Evolutionary conservation across 1,140 invertebrate genomes (phyloP).

Genomic region (Lepidurus arcticus): DNA sequence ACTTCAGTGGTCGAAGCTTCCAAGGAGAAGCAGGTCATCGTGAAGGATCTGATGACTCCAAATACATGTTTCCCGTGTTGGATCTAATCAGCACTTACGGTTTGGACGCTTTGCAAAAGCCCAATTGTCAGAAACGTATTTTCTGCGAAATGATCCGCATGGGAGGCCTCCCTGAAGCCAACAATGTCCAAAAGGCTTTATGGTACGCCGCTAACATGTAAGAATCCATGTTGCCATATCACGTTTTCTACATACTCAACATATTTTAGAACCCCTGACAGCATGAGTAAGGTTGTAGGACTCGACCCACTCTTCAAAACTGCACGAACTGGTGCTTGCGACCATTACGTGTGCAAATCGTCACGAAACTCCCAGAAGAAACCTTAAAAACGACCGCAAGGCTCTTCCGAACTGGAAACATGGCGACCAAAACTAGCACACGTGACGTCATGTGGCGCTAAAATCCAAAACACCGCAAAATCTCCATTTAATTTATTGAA

Average conservation of each 20-base stretch:
- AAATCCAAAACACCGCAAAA: too few relatives aligned
- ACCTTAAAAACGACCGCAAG: not conserved
- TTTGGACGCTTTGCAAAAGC: slow-evolving; percentile 31
- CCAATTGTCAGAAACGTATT: slow-evolving; percentile 42
- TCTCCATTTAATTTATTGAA: not conserved
- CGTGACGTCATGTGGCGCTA: too few relatives aligned
- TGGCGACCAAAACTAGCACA: too few relatives aligned
- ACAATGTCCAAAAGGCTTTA: slow-evolving; percentile 41
- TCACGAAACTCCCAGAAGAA: not conserved
- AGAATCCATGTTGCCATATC: slow-evolving; percentile 5
- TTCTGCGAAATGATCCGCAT: slow-evolving; percentile 43
- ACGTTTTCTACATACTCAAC: not conserved
- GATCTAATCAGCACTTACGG: slow-evolving; percentile 45
- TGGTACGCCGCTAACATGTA: slow-evolving; percentile 44
- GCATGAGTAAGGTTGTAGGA: not conserved
- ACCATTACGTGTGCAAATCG: not conserved
- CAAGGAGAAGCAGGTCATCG: slow-evolving; percentile 17
- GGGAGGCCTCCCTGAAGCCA: slow-evolving; percentile 39
- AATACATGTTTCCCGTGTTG: slow-evolving; percentile 40
- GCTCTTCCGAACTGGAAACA: too few relatives aligned
- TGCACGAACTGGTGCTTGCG: not conserved
- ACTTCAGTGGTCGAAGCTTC: slow-evolving; percentile 29
- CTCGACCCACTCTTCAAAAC: slow-evolving; percentile 3
- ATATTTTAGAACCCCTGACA: not conserved
- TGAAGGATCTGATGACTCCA: slow-evolving; percentile 40